Evolutionary conservation across 2,888 invertebrate genomes (phyloP).

Genomic region (Coelinius sp.): DNA sequence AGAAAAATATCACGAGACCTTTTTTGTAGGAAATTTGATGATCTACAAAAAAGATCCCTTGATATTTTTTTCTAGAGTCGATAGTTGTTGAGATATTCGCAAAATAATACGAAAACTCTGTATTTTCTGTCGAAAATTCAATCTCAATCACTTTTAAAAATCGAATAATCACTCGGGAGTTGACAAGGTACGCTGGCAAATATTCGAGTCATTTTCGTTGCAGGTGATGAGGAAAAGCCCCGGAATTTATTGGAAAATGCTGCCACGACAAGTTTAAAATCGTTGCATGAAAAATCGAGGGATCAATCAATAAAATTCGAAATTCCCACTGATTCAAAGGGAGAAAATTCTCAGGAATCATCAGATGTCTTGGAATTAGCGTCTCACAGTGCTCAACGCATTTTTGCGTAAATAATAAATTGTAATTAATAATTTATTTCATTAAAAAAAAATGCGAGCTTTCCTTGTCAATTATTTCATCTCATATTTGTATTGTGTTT

Average conservation of each 20-base stretch:
- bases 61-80: background rate
- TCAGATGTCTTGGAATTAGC: conserved; percentile 55
- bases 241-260: conserved; percentile 55
- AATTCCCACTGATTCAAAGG: conserved; percentile 26
- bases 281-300: conserved; percentile 44
- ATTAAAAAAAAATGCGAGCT: background rate
- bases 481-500: no score
- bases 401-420: conserved; percentile 47
- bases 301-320: conserved; percentile 43
- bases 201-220: conserved; percentile 52
- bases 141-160: background rate
- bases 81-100: background rate
- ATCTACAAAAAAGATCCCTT: background rate
- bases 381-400: conserved; percentile 54
- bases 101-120: background rate
- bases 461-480: conserved; percentile 12
- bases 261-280: conserved; percentile 50
- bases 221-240: conserved; percentile 53
- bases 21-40: no score
- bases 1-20: no score
- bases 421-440: background rate
- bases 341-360: conserved; percentile 47
- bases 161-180: background rate
- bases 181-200: conserved; percentile 50
- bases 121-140: background rate